phyloP scores from a whole-genome alignment of 2,113 vertebrate genomes.

The Notechis scutatus region DNA sequence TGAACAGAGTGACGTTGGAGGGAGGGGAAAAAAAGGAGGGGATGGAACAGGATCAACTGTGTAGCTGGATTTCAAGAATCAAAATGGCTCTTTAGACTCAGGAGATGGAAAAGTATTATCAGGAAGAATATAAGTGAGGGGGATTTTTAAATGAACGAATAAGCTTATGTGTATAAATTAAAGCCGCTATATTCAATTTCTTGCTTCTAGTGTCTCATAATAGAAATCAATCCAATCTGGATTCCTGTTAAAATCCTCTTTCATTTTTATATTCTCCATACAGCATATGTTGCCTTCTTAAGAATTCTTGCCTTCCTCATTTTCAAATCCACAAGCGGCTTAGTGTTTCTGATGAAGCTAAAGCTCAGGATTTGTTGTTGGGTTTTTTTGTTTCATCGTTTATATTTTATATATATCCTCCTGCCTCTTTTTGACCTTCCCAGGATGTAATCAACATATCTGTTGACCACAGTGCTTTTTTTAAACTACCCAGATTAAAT shows the following conservation, averaged over 20 bases:
- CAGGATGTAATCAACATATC: not conserved
- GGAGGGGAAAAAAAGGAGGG: accelerated
- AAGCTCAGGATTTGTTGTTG: not conserved
- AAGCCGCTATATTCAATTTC: not conserved
- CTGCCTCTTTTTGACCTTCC: not conserved
- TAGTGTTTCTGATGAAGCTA: not conserved
- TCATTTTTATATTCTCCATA: not conserved
- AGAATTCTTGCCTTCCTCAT: not conserved
- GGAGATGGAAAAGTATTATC: not conserved
- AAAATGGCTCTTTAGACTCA: not conserved
- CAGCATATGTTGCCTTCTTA: not conserved
- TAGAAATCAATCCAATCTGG: not conserved
- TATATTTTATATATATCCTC: not conserved
- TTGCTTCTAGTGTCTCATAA: not conserved
- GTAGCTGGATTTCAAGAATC: not conserved
- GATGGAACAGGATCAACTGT: not conserved
- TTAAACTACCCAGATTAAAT: not conserved
- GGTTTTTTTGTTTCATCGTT: not conserved
- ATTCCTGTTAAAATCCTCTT: not conserved
- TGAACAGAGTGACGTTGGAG: not conserved
- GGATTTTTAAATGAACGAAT: not conserved
- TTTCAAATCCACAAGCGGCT: not conserved
- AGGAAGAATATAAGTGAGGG: not conserved
- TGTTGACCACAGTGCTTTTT: not conserved
- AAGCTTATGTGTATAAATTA: not conserved